Conservation (phyloP, 2,888 invertebrate genomes). For the Agrilus biguttatus region DNA sequence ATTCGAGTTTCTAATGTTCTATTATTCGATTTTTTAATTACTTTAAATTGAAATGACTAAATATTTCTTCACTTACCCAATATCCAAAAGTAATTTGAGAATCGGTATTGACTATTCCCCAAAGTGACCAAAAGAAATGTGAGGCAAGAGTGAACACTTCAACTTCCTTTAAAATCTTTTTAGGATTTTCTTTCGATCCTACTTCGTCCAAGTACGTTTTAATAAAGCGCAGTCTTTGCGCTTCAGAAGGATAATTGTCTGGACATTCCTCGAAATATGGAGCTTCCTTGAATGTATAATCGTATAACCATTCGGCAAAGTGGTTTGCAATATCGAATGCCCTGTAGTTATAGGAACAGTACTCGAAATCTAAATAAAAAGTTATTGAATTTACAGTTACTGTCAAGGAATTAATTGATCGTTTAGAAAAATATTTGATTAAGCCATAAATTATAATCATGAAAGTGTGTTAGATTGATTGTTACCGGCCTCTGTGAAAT, state of each 20-base stretch:
- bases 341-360: constrained; percentile 87
- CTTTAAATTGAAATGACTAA: no score
- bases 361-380: constrained; percentile 62
- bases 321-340: constrained; percentile 93
- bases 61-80: constrained; percentile 51
- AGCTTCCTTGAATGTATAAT: constrained; percentile 63
- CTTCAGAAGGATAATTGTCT: constrained; percentile 57
- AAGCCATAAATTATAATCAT: no score
- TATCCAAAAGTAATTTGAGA: constrained; percentile 90
- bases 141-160: constrained; percentile 73
- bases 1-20: no score
- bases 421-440: no score
- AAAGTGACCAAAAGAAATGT: constrained; percentile 88
- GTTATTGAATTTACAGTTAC: no score
- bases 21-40: no score
- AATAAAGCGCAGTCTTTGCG: constrained; percentile 51
- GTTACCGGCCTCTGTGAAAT: no score
- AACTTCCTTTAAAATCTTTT: constrained; percentile 46
- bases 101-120: constrained; percentile 80
- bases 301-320: constrained; percentile 83
- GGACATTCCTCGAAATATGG: constrained; percentile 62
- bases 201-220: constrained; percentile 40
- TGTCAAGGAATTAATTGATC: no score
- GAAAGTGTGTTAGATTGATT: no score
- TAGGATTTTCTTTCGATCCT: constrained; percentile 22